Evolutionary conservation across 2,888 invertebrate genomes (phyloP), one percentile per base, ranked within the genome.

Genomic region (Cyclophora punctaria): DNA sequence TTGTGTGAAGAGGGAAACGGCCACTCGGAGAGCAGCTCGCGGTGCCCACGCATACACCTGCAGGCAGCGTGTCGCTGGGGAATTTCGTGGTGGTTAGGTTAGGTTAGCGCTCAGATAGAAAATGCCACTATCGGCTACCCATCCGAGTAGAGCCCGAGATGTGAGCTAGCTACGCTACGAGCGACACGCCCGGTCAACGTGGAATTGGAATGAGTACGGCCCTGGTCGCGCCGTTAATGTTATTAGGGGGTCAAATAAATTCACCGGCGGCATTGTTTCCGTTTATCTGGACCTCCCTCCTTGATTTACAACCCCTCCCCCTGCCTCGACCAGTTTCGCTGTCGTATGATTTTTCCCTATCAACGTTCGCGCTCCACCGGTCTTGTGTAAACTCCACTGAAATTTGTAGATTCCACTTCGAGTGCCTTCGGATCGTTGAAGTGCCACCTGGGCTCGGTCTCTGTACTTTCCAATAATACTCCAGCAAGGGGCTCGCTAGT

Each of bases 231-330:
- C 58, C 65, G 47, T 71, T 71, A 73, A 72, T 69, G 71, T 73
- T 78, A 79, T 78, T 75, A 78, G 66, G 66, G 69, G 65, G 62
- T 63, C 68, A 69, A 73, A 77, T 78, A 78, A 78, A 78, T 77
- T 74, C 63, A 60, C 51, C 52, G 50, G 59, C 63, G 64, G 75
- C 62, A 76, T 75, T 79, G 78, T 78, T 77, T 73, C 68, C 74
- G 72, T 77, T 77, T 77, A 75, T 78, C 75, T 69, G 69, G 67
- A 71, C 73, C 73, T 71, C 52, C 46, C 42, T 53, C 58, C 47
- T 61, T 76, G 75, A 77, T 77, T 78, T 75, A 74, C 37, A 37
- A 5, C 37, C 37, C 37, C 37, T 5, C 37, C 5, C 37, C 37
- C 37, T 37, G 37, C 37, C 37, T 5, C 37, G 34, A 42, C 43